phyloP scores from a whole-genome alignment of 2,888 invertebrate species.

The Drosophila imparisetae region DNA sequence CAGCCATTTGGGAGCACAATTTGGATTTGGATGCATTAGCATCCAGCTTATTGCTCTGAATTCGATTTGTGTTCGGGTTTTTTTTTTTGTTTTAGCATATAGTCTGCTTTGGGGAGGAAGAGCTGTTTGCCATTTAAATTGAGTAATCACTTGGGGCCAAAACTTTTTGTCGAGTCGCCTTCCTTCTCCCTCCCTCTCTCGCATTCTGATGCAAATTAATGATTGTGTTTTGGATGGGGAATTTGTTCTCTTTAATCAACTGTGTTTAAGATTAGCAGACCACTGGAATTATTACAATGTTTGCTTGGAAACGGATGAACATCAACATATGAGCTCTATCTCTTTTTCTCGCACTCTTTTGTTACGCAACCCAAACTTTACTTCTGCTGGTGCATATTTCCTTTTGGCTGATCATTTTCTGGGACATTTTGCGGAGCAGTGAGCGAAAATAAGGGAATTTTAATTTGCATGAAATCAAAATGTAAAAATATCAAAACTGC shows the following conservation, averaged over 20 bases:
- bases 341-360: neutral
- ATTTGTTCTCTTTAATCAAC: neutral
- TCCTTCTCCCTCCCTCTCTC: neutral
- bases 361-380: neutral
- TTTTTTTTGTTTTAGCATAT: slow-evolving; percentile 33
- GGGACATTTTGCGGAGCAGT: neutral
- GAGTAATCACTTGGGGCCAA: slow-evolving; percentile 79
- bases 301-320: neutral
- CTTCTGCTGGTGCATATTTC: neutral
- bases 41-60: slow-evolving; percentile 59
- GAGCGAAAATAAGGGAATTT: neutral
- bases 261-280: neutral
- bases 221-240: slow-evolving; percentile 29
- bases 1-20: slow-evolving; percentile 60
- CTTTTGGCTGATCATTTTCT: neutral
- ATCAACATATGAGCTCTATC: neutral
- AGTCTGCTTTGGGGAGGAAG: slow-evolving; percentile 6
- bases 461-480: neutral
- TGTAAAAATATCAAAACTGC: neutral
- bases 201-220: slow-evolving; percentile 57
- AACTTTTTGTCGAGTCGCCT: slow-evolving; percentile 31
- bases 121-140: slow-evolving; percentile 72
- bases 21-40: slow-evolving; percentile 62
- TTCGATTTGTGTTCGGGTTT: slow-evolving; percentile 49
- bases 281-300: neutral